A percentile compares a stretch with the other conserved stretches of the same genome.
phyloP scores from a whole-genome alignment of 1,140 invertebrate genomes.

The Maniola jurtina region DNA sequence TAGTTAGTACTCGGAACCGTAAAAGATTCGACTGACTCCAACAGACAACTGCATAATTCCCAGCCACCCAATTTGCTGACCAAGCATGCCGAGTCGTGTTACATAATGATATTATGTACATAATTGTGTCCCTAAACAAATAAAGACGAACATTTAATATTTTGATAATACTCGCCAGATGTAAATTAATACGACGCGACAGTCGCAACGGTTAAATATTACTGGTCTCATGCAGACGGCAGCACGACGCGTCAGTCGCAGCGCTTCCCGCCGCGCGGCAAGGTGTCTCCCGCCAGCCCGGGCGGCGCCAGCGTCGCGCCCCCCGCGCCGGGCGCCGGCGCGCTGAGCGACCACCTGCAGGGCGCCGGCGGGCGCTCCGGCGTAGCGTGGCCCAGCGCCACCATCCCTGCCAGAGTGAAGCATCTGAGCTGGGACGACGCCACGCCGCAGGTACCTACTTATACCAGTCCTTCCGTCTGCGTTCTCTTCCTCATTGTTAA shows the following conservation, averaged over 20 bases:
- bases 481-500: too few species aligned
- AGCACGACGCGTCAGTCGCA: constrained; percentile 11
- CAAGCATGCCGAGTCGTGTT: too few species aligned
- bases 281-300: constrained; percentile 25
- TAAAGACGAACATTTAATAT: too few species aligned
- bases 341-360: constrained; percentile 63
- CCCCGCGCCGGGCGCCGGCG: constrained; percentile 12
- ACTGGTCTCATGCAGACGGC: constrained; percentile 4
- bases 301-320: constrained; percentile 11
- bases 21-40: too few species aligned
- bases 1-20: too few species aligned
- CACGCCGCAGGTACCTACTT: constrained; percentile 36
- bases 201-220: background rate
- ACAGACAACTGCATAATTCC: too few species aligned
- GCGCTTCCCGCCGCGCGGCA: constrained; percentile 15
- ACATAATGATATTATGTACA: too few species aligned
- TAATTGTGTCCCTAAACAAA: too few species aligned
- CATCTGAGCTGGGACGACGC: constrained; percentile 85
- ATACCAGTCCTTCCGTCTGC: background rate
- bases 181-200: constrained; percentile 9
- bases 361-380: constrained; percentile 57
- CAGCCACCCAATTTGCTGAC: too few species aligned
- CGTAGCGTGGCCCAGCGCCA: constrained; percentile 79
- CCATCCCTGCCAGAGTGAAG: constrained; percentile 83
- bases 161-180: too few species aligned